Conservation (phyloP, 2,888 invertebrate genomes). For the Caenorhabditis macrosperma region DNA sequence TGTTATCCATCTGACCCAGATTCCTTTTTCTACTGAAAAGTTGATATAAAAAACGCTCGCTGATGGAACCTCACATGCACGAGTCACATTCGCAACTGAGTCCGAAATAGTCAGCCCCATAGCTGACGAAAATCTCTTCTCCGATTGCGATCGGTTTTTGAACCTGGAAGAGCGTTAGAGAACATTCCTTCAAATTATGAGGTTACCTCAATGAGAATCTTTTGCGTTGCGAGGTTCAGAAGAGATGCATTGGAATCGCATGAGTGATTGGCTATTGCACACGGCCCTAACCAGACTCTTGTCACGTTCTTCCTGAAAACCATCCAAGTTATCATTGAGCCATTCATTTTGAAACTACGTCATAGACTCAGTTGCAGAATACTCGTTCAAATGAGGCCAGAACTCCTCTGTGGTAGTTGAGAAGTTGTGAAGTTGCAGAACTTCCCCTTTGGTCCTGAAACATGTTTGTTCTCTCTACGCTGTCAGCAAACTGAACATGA, state of each 20-base stretch:
- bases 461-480: too few species aligned
- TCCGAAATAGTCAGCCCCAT: neutral
- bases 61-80: constrained; percentile 8
- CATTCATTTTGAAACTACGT: too few species aligned
- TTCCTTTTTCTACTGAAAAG: too few species aligned
- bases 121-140: constrained; percentile 5
- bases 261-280: constrained; percentile 12
- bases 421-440: constrained; percentile 4
- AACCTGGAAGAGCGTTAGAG: neutral
- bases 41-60: too few species aligned
- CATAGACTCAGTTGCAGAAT: neutral
- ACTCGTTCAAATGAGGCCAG: neutral
- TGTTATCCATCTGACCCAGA: too few species aligned
- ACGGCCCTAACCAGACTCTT: constrained; percentile 16
- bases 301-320: too few species aligned
- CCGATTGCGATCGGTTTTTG: neutral
- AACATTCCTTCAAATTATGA: neutral
- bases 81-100: neutral
- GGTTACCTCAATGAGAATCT: too few species aligned
- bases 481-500: too few species aligned
- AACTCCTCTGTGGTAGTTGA: neutral
- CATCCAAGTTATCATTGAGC: too few species aligned
- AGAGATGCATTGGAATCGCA: constrained; percentile 6
- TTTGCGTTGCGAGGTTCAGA: too few species aligned
- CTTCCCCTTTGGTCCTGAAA: neutral